These are phyloP conservation scores for Poeciliopsis turrubarensis DNA, from an alignment of 2,113 vertebrate genomes.

Conservation along the genomic window DNA sequence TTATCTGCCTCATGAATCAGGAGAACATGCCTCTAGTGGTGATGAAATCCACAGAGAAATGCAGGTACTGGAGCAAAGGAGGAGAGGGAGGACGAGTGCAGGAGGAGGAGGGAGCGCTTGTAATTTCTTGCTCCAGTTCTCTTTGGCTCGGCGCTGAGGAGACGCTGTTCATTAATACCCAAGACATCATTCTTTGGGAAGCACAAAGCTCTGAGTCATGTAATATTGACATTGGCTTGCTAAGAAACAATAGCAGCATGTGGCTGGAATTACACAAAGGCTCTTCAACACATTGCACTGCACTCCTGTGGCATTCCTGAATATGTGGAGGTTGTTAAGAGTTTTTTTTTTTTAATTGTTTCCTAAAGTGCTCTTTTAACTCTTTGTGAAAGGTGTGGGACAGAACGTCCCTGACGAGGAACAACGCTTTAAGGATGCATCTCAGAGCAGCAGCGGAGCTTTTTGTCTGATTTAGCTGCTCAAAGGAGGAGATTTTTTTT, in stretches of 20 bases:
- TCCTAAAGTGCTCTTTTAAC: constrained; percentile 4
- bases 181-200: constrained; percentile 24
- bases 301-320: constrained; percentile 1
- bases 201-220: constrained; percentile 33
- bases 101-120: constrained; percentile 12
- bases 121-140: constrained; percentile 63
- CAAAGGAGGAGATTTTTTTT: not conserved
- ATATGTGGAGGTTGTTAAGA: constrained; percentile 7
- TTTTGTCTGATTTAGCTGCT: too few species aligned
- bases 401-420: constrained; percentile 4
- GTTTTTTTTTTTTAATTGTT: not conserved
- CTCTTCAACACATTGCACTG: constrained; percentile 36
- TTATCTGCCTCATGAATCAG: constrained; percentile 49
- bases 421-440: constrained; percentile 17
- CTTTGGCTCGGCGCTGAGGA: constrained; percentile 38
- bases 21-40: constrained; percentile 42
- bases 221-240: constrained; percentile 37
- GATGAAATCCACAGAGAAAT: constrained; percentile 45
- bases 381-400: not conserved
- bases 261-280: constrained; percentile 6
- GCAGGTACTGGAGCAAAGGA: constrained; percentile 34
- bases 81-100: not conserved
- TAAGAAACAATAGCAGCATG: constrained; percentile 17
- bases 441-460: not conserved
- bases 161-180: constrained; percentile 53